Evolutionary conservation across 2,113 vertebrate genomes (phyloP).

Genomic region (Podarcis raffonei): DNA sequence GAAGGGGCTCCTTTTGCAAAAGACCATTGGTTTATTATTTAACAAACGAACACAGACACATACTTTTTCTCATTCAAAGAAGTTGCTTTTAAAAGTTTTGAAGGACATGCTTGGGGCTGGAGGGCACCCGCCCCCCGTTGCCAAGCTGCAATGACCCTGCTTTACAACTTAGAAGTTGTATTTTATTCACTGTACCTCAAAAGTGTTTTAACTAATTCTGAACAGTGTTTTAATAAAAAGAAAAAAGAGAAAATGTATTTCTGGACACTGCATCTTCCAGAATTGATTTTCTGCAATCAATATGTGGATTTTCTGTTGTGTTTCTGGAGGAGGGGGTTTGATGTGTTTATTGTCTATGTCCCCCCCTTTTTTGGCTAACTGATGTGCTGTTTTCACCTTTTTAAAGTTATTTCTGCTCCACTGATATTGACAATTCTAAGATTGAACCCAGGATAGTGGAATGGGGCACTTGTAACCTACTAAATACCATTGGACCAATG

Average conservation of each 20-base stretch:
- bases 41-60: not conserved
- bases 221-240: slow-evolving; percentile 89
- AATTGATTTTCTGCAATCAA: slow-evolving; percentile 38
- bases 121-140: slow-evolving; percentile 48
- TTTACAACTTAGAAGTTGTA: slow-evolving; percentile 79
- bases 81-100: not conserved
- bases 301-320: not conserved
- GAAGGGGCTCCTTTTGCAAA: not conserved
- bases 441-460: too few relatives aligned
- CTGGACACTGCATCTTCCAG: slow-evolving; percentile 64
- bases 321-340: not conserved
- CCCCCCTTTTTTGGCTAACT: too few relatives aligned
- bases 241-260: slow-evolving; percentile 86
- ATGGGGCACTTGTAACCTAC: too few relatives aligned
- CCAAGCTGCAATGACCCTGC: slow-evolving; percentile 54
- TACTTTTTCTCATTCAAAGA: not conserved
- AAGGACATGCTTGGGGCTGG: slow-evolving; percentile 54
- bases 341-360: too few relatives aligned
- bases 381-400: too few relatives aligned
- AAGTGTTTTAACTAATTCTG: slow-evolving; percentile 86
- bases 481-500: too few relatives aligned
- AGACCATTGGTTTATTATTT: not conserved
- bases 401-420: too few relatives aligned
- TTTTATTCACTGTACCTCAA: slow-evolving; percentile 92
- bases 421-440: too few relatives aligned